Evolutionary conservation across 2,113 vertebrate species (phyloP).

Genomic region (Illadopsis cleaveri): DNA sequence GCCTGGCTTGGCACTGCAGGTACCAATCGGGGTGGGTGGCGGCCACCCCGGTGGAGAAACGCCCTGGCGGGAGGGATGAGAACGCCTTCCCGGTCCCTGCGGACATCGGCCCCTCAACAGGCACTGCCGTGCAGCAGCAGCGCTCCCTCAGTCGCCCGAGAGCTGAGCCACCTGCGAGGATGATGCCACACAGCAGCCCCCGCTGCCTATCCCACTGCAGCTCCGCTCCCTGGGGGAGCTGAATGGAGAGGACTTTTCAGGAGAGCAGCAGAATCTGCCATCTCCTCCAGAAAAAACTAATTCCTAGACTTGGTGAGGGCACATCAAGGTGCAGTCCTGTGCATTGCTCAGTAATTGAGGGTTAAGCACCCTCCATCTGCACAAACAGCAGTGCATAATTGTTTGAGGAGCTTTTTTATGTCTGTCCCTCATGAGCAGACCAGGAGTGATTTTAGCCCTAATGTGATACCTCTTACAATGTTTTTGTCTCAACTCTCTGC

Average conservation of each 20-base stretch:
- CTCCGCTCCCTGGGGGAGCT: neutral
- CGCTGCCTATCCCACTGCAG: rapidly evolving
- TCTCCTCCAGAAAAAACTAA: neutral
- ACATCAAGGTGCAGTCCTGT: neutral
- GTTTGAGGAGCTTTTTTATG: neutral
- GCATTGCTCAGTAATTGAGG: neutral
- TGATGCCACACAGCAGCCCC: neutral
- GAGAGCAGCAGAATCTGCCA: neutral
- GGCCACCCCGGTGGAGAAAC: rapidly evolving
- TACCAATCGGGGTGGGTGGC: neutral
- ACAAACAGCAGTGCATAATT: rapidly evolving
- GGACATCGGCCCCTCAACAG: rapidly evolving
- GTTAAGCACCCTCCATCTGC: neutral
- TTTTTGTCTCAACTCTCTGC: neutral
- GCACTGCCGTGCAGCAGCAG: neutral
- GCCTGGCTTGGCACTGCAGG: neutral
- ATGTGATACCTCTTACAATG: rapidly evolving
- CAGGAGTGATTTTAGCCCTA: neutral
- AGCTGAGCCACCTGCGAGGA: rapidly evolving
- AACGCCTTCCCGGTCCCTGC: rapidly evolving
- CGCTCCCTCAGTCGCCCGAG: rapidly evolving
- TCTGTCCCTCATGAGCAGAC: neutral
- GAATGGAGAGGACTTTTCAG: rapidly evolving
- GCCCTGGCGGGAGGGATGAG: neutral
- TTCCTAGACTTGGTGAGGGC: neutral